Evolutionary conservation across 1,140 invertebrate genomes (phyloP), one percentile per base, ranked within the genome.

Genomic region (Drosophila nigromelanica): DNA sequence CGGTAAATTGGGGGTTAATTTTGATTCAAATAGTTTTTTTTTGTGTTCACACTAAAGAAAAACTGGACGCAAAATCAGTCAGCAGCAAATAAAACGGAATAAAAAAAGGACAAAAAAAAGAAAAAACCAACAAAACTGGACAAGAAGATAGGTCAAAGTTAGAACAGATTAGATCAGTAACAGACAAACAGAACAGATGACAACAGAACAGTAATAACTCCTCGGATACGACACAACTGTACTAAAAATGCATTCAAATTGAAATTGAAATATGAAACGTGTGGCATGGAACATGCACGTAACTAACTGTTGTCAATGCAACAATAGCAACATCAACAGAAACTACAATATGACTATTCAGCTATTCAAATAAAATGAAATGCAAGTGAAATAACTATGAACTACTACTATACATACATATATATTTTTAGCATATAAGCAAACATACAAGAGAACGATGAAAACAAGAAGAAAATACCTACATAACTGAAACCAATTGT

Each of bases 1-100:
- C n/a, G 42, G 55, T 45, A 77, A 73, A 80, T 68, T 80, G 76
- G 80, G 73, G 80, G 81, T 85, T 77, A 59, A 61, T 54, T 83
- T 85, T 61, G 21, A 45, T 40, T 45, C 0, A 51, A 50, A 69
- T n/a, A 40, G 5, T 37, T 59, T 59, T 51, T 37, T 40, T n/a
- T 75, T 73, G 62, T 63, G 60, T 52, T 78, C n/a, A 35, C 74
- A 39, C 14, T 14, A 50, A 37, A 43, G 51, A 66, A 51, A 62
- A 78, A 60, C 86, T 86, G 73, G 81, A 86, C 77, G 81, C 80
- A 85, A 85, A 85, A 86, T 24, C 58, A 78, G 62, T 56, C 30
- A 71, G 45, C 40, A 45, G 18, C 56, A 48, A 43, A 76, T 8
- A 42, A 50, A 50, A 59, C 40, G 39, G 58, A 68, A 60, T 52